A percentile compares a stretch with the other conserved stretches of the same genome.
These are phyloP conservation scores for Sarcophaga bullata DNA, from an alignment of 1,140 invertebrate genomes.

Conservation along the genomic window DNA sequence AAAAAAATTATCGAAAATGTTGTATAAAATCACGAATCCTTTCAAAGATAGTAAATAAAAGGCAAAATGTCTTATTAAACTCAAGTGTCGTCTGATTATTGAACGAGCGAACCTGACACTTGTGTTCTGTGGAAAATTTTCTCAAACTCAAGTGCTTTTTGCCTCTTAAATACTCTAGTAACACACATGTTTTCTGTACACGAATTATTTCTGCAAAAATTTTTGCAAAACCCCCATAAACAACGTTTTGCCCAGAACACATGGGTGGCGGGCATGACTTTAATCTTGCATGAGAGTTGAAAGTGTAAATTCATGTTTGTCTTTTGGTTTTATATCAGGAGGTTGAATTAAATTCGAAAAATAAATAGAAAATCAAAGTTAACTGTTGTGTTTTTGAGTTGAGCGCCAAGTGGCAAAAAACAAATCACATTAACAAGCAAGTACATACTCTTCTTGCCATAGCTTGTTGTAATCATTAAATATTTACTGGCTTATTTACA, in stretches of 20 bases:
- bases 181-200: slow-evolving; percentile 1
- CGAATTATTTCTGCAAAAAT: slow-evolving; percentile 2
- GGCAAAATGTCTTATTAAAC: slow-evolving; percentile 10
- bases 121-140: not conserved
- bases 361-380: slow-evolving; percentile 25
- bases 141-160: not conserved
- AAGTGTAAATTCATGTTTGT: slow-evolving; percentile 26
- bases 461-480: too few relatives aligned
- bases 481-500: too few relatives aligned
- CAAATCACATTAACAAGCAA: not conserved
- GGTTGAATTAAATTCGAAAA: not conserved
- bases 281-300: not conserved
- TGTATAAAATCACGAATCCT: not conserved
- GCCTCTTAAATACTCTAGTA: not conserved
- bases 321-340: not conserved
- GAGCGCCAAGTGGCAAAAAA: not conserved
- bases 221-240: not conserved
- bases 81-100: not conserved
- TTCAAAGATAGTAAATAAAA: not conserved
- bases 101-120: not conserved
- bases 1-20: not conserved
- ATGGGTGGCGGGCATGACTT: not conserved
- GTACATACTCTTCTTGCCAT: too few relatives aligned
- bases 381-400: not conserved
- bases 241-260: not conserved